phyloP scores from a whole-genome alignment of 2,113 vertebrate species.

The Sinosuthora webbiana region DNA sequence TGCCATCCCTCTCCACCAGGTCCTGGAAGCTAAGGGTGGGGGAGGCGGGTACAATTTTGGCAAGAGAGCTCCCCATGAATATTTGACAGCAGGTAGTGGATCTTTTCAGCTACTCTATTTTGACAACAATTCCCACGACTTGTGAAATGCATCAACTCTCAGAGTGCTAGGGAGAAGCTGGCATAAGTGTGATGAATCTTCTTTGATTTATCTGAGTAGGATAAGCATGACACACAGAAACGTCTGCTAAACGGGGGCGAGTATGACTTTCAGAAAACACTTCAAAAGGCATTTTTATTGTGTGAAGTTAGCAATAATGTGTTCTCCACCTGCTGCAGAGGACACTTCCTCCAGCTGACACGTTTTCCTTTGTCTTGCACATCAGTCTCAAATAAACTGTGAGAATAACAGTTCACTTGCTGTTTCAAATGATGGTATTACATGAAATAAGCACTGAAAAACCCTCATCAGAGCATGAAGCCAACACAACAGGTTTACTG shows the following conservation, averaged over 20 bases:
- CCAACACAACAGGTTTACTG: neutral
- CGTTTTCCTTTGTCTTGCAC: neutral
- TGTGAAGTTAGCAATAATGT: neutral
- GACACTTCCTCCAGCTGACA: neutral
- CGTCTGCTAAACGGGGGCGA: rapidly evolving
- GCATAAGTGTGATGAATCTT: neutral
- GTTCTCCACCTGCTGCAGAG: neutral
- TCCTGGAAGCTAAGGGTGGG: neutral
- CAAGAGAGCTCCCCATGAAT: neutral
- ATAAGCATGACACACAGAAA: neutral
- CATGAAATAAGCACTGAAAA: neutral
- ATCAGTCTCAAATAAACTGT: neutral
- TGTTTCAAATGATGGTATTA: neutral
- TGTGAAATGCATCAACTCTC: neutral
- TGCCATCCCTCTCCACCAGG: neutral
- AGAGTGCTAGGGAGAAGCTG: neutral
- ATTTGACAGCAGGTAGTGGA: neutral
- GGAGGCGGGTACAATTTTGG: neutral
- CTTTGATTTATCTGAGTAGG: neutral
- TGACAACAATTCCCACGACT: neutral
- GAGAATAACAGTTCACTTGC: neutral
- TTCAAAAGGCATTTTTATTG: neutral
- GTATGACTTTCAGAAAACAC: neutral
- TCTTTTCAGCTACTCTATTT: neutral
- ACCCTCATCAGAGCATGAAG: neutral